Base-by-base conservation (phyloP, 92 coral and sea anemone genomes). In the Actinernus sp. region DNA sequence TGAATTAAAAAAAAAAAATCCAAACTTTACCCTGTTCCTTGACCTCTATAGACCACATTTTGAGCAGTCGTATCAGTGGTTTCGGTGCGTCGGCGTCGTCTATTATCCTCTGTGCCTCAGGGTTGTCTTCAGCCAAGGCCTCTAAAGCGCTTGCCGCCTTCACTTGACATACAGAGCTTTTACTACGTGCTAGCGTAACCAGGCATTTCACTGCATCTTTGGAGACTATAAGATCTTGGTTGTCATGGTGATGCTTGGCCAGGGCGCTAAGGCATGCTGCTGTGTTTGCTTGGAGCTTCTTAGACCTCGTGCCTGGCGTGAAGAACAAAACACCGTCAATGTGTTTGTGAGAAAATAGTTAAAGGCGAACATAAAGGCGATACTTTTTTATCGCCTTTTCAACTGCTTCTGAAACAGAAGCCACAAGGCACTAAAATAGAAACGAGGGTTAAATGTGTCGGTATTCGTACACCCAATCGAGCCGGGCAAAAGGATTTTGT, bases 101-200 rank as follows among this genome's bases (percentile, higher is more conserved):
- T 26, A 95, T 83, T 44, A 91, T 80, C 61, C 73, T 84, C 68
- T 95, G 99, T 20, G 97, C 99, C 64, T 73, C 88, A 12, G 87
- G 86, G 58, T 95, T 95, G 56, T 83, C 74, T 38, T 83, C 76
- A 0, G 97, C 97, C 0, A 95, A 65, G 0, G 99, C 79, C 39
- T 95, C 99, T 29, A 95, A 58, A 1, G 99, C 99, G 65, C 97
- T 77, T 3, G 99, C 99, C 3, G 99, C 99, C 49, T 95, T 95
- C 66, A 95, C 99, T 73, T 95, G 99, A 47, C 99, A 95, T n/a
- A 89, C 76, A 0, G 97, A 78, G 47, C 82, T 87, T 24, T 77
- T 80, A 69, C 85, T 83, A 48, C 85, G 73, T 22, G 89, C 88
- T 50, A 92, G 84, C 11, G 81, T 49, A 24, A 95, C 99, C 5